Evolutionary conservation across 2,113 vertebrate genomes (phyloP).

Genomic region (Enhydra lutris): DNA sequence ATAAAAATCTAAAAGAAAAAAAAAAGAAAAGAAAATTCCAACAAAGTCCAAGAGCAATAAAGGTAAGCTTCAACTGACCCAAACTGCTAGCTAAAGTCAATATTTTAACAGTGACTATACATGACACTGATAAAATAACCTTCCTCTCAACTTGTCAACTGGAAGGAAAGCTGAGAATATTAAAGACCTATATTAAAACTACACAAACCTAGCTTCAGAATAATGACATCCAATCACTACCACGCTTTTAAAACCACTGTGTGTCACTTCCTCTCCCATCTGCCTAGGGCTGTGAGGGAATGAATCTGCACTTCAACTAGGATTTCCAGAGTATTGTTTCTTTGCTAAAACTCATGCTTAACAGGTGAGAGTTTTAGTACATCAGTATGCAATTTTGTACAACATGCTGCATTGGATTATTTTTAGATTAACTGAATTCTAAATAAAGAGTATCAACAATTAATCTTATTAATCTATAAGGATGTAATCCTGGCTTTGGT

Average conservation of each 20-base stretch:
- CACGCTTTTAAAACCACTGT: conserved; percentile 8
- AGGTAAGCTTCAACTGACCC: neutral
- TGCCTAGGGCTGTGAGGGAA: neutral
- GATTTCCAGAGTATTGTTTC: neutral
- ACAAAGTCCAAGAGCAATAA: neutral
- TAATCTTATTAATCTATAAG: neutral
- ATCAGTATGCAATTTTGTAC: neutral
- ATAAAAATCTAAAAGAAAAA: no score
- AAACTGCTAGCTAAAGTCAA: neutral
- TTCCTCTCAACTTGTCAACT: neutral
- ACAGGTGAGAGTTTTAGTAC: neutral
- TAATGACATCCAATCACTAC: conserved; percentile 12
- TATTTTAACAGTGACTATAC: neutral
- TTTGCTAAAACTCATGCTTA: conserved; percentile 17
- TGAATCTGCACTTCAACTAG: neutral
- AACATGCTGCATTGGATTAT: neutral
- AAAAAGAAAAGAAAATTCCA: neutral
- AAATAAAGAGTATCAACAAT: conserved; percentile 35
- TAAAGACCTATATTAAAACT: conserved; percentile 22
- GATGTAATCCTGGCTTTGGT: neutral
- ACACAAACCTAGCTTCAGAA: neutral
- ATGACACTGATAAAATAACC: neutral
- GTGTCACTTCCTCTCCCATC: neutral
- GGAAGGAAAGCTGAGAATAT: neutral
- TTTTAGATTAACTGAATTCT: conserved; percentile 14